Evolutionary conservation across 2,113 vertebrate genomes (phyloP), one percentile per base, ranked within the genome.

Genomic region (Notothenia coriiceps): DNA sequence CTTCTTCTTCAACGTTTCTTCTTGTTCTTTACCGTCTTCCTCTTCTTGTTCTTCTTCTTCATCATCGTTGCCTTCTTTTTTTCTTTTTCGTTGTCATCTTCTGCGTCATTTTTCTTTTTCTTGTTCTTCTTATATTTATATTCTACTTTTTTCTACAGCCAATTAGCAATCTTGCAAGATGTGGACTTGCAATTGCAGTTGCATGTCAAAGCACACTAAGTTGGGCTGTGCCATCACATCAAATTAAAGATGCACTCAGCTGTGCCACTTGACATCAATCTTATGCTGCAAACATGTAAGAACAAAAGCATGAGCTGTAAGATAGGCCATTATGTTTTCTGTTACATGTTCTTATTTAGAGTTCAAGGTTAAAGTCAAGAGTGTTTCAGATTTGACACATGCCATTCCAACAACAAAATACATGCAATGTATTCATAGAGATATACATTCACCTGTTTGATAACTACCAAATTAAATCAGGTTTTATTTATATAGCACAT

Each of bases 241-340:
- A 49, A 57, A n/a, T 69, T 35, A 74, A 47, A n/a, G 35, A 68
- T 52, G 22, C 47, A 52, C 20, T 43, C 52, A 69, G 33, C 51
- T 64, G 60, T n/a, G 67, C n/a, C 54, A 70, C 61, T 61, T n/a
- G 61, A 55, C 13, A 49, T 72, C 25, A 61, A 49, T 49, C 54
- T 72, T 29, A 29, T 29, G 57, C 35, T 64, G 49, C 44, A 20
- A 60, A 52, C 18, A 61, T 7, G 43, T 13, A 49, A 5, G 52
- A 54, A 22, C 60, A 18, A 70, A 40, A 18, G 17, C 44, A 22
- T 50, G 17, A 7, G 22, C 10, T 33, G 4, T 49, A 10, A 17
- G 3, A 66, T 6, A 4, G 4, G 60, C 52, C 65, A 6, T 7
- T 29, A 11, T 40, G 18, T 15, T 62, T 51, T 12, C 44, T 72